These are phyloP conservation scores for Novumbra hubbsi DNA, from an alignment of 2,797 vertebrate genomes.

Conservation along the genomic window DNA sequence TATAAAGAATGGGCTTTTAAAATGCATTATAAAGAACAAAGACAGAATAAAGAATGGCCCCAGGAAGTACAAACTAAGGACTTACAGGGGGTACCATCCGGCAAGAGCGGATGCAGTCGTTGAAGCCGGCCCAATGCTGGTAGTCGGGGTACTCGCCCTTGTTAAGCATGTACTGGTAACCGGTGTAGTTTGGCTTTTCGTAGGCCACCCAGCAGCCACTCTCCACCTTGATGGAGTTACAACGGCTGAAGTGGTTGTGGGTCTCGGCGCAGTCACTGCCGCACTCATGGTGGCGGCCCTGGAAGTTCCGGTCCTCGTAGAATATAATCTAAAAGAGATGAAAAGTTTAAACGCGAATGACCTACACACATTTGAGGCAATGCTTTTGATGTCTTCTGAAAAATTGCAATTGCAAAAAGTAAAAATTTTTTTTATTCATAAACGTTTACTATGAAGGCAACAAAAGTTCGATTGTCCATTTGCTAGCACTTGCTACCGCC, in stretches of 20 bases:
- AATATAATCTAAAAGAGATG: slow-evolving; percentile 69
- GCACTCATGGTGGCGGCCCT: slow-evolving; percentile 77
- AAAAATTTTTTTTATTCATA: no score
- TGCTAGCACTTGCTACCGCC: no score
- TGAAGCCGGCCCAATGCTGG: slow-evolving; percentile 79
- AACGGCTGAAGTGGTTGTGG: slow-evolving; percentile 72
- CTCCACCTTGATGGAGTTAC: slow-evolving; percentile 78
- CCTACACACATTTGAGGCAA: neutral
- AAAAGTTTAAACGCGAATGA: neutral
- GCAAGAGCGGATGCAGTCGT: slow-evolving; percentile 80
- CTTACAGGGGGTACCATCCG: slow-evolving; percentile 77
- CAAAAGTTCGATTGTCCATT: no score
- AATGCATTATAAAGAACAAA: no score
- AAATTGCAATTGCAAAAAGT: no score
- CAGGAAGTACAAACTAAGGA: slow-evolving; percentile 15
- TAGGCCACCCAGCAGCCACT: slow-evolving; percentile 77
- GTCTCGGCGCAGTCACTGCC: slow-evolving; percentile 70
- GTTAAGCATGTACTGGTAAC: slow-evolving; percentile 79
- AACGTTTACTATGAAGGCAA: no score
- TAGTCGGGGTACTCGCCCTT: slow-evolving; percentile 78
- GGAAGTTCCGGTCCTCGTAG: slow-evolving; percentile 78
- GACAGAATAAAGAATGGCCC: no score
- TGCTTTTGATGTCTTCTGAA: neutral
- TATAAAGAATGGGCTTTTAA: no score
- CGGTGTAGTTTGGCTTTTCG: slow-evolving; percentile 74